A percentile compares a stretch with the other conserved stretches of the same genome.
Evolutionary conservation across 2,888 invertebrate species (phyloP).

Genomic region (Lasius fuliginosus): DNA sequence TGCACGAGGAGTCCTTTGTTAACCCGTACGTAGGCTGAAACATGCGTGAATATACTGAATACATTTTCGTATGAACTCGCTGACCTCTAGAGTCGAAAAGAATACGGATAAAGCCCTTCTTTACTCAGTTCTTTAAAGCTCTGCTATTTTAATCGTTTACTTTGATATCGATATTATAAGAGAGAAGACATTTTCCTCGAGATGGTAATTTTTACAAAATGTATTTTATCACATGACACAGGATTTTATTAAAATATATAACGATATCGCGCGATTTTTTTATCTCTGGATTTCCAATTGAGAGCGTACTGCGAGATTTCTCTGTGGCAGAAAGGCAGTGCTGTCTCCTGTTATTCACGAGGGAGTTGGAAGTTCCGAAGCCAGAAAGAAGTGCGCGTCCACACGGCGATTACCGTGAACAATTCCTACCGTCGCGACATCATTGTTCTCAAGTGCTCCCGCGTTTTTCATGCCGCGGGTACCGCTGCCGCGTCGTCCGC

Average conservation of each 20-base stretch:
- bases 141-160: background rate
- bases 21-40: conserved; percentile 38
- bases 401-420: conserved; percentile 42
- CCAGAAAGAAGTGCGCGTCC: conserved; percentile 25
- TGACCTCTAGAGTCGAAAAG: conserved; percentile 19
- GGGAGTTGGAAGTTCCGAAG: conserved; percentile 2
- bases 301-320: background rate
- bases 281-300: background rate
- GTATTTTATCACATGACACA: background rate
- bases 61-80: conserved; percentile 41
- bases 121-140: background rate
- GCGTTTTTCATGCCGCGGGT: conserved; percentile 28
- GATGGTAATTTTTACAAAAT: background rate
- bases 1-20: conserved; percentile 58
- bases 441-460: conserved; percentile 39
- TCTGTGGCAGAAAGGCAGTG: background rate
- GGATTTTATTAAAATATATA: background rate
- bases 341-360: conserved; percentile 19
- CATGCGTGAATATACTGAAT: conserved; percentile 40
- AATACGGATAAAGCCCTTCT: conserved; percentile 22
- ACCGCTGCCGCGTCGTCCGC: background rate
- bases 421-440: conserved; percentile 43
- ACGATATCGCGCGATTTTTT: background rate
- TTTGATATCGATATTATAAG: background rate
- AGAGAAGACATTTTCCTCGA: background rate